Conservation (phyloP, 2,888 invertebrate species). For the Phortica magna region DNA sequence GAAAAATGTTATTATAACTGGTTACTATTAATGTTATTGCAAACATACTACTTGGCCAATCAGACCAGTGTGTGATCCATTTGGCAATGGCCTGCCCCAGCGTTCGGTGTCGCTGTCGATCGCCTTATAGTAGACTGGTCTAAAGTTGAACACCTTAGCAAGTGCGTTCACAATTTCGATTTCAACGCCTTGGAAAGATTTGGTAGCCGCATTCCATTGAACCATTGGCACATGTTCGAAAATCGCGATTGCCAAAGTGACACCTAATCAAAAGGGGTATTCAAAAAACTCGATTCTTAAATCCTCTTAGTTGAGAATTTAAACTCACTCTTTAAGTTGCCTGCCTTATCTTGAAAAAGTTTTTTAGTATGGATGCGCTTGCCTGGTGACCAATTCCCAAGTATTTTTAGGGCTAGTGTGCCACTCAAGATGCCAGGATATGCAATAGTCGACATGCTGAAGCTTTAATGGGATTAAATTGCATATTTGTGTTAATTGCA, state of each 20-base stretch:
- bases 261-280: slow-evolving; percentile 60
- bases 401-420: slow-evolving; percentile 81
- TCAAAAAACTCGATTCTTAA: slow-evolving; percentile 2
- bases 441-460: slow-evolving; percentile 85
- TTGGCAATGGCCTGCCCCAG: slow-evolving; percentile 84
- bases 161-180: slow-evolving; percentile 80
- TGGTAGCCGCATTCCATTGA: slow-evolving; percentile 44
- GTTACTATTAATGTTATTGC: not conserved
- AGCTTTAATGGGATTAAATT: slow-evolving; percentile 79
- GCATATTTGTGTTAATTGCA: not conserved
- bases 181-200: slow-evolving; percentile 68
- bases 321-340: slow-evolving; percentile 71
- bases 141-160: slow-evolving; percentile 85
- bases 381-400: slow-evolving; percentile 84
- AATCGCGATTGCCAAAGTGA: slow-evolving; percentile 60
- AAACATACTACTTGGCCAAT: slow-evolving; percentile 84
- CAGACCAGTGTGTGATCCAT: slow-evolving; percentile 85
- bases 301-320: not conserved
- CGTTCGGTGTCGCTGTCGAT: slow-evolving; percentile 81
- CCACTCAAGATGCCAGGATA: slow-evolving; percentile 83
- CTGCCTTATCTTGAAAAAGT: slow-evolving; percentile 75
- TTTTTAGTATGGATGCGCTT: slow-evolving; percentile 77
- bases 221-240: slow-evolving; percentile 76
- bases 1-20: not conserved
- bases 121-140: slow-evolving; percentile 83